Percentiles rank a stretch among this genome's conserved stretches.
These are phyloP conservation scores for Oxytorus armatus DNA, from an alignment of 2,888 invertebrate genomes.

Conservation along the genomic window DNA sequence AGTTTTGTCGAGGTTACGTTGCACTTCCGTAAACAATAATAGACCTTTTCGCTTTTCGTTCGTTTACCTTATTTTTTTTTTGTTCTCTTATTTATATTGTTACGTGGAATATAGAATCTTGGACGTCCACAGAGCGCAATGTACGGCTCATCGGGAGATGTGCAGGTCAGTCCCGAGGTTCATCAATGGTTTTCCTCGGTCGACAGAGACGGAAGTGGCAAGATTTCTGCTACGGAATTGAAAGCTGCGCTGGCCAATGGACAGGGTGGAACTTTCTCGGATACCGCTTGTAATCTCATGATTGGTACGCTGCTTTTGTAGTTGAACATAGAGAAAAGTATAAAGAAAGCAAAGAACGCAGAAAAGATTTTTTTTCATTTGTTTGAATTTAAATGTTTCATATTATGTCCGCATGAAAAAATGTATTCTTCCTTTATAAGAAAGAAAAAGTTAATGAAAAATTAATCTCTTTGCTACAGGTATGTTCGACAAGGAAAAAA, in stretches of 20 bases:
- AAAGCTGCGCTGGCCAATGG: constrained; percentile 93
- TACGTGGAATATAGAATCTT: constrained; percentile 39
- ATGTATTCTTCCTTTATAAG: background rate
- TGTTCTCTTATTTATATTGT: background rate
- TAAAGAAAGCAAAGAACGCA: background rate
- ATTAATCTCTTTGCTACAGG: constrained; percentile 85
- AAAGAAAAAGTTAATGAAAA: background rate
- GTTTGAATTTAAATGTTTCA: too few species aligned
- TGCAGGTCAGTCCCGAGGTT: constrained; percentile 88
- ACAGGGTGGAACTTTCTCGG: constrained; percentile 93
- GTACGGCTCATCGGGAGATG: constrained; percentile 71
- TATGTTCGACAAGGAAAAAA: constrained; percentile 94
- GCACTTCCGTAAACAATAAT: constrained; percentile 45
- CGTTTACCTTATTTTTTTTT: constrained; percentile 10
- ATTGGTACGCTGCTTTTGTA: constrained; percentile 86
- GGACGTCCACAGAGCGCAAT: constrained; percentile 57
- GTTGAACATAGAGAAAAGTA: background rate
- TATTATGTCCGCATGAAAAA: too few species aligned
- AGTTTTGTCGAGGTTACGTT: constrained; percentile 51
- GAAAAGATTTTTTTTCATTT: too few species aligned
- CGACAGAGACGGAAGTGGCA: constrained; percentile 93
- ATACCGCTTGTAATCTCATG: constrained; percentile 94
- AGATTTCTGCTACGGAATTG: constrained; percentile 91
- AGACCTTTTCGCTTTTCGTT: background rate
- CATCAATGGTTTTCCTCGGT: constrained; percentile 94